A percentile compares a stretch with the other conserved stretches of the same genome.
Conservation (phyloP, 1,140 invertebrate species). For the Penaeus japonicus region DNA sequence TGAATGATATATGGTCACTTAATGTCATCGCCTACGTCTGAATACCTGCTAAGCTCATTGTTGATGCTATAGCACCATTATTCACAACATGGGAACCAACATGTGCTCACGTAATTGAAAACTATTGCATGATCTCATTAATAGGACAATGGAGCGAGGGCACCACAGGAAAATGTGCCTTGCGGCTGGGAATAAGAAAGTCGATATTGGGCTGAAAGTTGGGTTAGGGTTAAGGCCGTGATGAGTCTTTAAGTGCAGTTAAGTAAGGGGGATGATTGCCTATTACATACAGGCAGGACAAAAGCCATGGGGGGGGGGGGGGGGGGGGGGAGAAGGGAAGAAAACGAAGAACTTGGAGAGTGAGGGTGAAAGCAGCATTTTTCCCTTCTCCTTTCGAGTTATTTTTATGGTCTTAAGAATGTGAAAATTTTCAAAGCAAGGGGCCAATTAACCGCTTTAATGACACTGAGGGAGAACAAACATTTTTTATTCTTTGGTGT, state of each 20-base stretch:
- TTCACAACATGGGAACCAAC: constrained; percentile 40
- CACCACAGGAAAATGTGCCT: neutral
- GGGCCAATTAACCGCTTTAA: no score
- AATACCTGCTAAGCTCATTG: constrained; percentile 22
- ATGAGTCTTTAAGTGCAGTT: constrained; percentile 15
- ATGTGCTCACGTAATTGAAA: constrained; percentile 50
- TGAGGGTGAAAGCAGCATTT: no score
- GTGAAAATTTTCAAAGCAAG: no score
- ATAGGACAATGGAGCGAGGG: constrained; percentile 11
- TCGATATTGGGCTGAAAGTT: constrained; percentile 10
- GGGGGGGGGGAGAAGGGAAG: no score
- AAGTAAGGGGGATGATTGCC: constrained; percentile 44
- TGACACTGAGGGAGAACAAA: no score
- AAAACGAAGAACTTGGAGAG: no score
- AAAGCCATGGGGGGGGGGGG: neutral
- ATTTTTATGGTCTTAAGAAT: no score
- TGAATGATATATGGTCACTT: constrained; percentile 32
- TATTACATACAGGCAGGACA: constrained; percentile 45
- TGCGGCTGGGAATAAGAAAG: neutral
- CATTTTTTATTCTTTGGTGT: no score
- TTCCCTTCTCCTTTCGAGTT: no score
- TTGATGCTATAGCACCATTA: constrained; percentile 26
- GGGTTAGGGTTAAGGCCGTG: constrained; percentile 18
- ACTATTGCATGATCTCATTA: constrained; percentile 56
- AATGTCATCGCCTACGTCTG: constrained; percentile 33